Evolutionary conservation across 2,888 invertebrate genomes (phyloP), one percentile per base, ranked within the genome.

Genomic region (Leptinotarsa haldemani): DNA sequence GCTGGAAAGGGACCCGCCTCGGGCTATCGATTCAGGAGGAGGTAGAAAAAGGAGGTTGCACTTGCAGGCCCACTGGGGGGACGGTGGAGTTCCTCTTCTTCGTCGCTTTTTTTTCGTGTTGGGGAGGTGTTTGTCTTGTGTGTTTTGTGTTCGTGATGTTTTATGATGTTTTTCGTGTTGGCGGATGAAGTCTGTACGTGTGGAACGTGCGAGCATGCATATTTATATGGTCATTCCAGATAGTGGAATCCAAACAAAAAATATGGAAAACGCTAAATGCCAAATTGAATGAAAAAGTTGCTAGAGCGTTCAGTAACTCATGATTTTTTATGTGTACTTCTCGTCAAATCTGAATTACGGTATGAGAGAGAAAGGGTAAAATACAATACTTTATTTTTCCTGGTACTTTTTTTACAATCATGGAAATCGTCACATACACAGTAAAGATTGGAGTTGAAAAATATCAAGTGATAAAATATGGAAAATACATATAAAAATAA

Each of bases 1-100:
- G 86, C 82, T 82, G 83, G 82, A 82, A 83, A 84, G 84, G 84
- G 85, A 85, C 82, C 85, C 84, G 82, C 84, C 72, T 75, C 64
- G 67, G 80, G 78, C 80, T 84, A 85, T 85, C 84, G 85, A 84
- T 84, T 83, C 83, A 78, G 83, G 79, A 79, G 79, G 80, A 81
- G 82, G 80, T 67, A 70, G 77, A 67, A 70, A 74, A 73, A 74
- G 74, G 69, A 71, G 73, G 77, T 58, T 73, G 76, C 76, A 75
- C 75, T 77, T 70, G 74, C 73, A 73, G 47, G 63, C 67, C 50
- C 69, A 69, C 70, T 47, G 74, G 70, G 64, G 64, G 67, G 40
- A 22, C 69, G 63, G 50, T 63, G 50, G 58, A 22, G 66, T 65
- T 64, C 67, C 65, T 67, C 70, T 71, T 70, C 20, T 70, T 65